A percentile compares a stretch with the other conserved stretches of the same genome.
These are phyloP conservation scores for Rambutsinella grinnellia DNA, from an alignment of 2,888 invertebrate genomes.

Conservation along the genomic window DNA sequence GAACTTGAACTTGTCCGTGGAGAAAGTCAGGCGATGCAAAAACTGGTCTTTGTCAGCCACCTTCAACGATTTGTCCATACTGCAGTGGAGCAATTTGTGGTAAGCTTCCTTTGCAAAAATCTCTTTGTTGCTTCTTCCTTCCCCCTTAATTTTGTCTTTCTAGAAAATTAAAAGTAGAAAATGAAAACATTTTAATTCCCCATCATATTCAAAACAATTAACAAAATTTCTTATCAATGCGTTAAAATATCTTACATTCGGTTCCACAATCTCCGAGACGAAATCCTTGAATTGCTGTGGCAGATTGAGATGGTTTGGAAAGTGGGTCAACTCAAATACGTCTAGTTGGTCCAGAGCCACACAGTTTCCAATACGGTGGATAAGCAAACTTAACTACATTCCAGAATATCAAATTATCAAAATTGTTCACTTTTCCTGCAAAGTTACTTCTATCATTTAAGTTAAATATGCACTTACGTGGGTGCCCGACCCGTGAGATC, in stretches of 20 bases:
- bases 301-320: constrained; percentile 2
- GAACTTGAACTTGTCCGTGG: constrained; percentile 4
- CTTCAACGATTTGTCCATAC: constrained; percentile 18
- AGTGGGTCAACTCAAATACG: neutral
- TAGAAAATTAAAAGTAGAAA: neutral
- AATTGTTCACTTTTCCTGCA: neutral
- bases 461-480: constrained; percentile 19
- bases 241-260: constrained; percentile 27
- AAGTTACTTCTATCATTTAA: neutral
- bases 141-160: constrained; percentile 1
- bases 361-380: constrained; percentile 35
- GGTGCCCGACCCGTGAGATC: constrained; percentile 4
- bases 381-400: constrained; percentile 30
- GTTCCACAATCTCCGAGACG: neutral
- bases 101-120: constrained; percentile 20
- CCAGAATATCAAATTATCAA: neutral
- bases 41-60: constrained; percentile 11
- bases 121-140: constrained; percentile 10
- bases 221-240: no score
- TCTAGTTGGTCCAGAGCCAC: constrained; percentile 37
- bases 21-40: neutral
- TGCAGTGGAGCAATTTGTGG: constrained; percentile 24
- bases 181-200: no score
- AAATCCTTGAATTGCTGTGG: constrained; percentile 10
- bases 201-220: no score